phyloP scores from a whole-genome alignment of 1,140 invertebrate species.

The Nephila pilipes region DNA sequence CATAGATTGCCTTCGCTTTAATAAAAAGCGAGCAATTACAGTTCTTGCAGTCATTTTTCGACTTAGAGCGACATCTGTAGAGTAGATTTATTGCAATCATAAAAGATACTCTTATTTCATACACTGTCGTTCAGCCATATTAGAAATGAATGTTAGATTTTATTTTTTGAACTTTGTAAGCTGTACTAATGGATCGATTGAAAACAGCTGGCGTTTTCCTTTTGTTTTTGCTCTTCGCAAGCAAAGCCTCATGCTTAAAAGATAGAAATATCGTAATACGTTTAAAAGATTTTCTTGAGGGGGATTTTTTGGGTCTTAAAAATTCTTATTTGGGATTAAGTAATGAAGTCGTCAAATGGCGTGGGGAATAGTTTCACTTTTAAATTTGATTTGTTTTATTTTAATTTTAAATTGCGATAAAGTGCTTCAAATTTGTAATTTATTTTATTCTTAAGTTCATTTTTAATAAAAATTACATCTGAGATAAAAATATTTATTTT shows the following conservation, averaged over 20 bases:
- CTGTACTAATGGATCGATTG: constrained; percentile 53
- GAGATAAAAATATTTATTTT: too few relatives aligned
- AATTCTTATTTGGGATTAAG: not conserved
- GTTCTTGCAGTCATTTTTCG: not conserved
- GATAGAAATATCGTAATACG: not conserved
- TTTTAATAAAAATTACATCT: too few relatives aligned
- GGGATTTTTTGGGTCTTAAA: not conserved
- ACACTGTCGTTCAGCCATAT: constrained; percentile 28
- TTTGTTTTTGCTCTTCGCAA: not conserved
- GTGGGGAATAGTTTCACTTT: too few relatives aligned
- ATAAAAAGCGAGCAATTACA: constrained; percentile 41
- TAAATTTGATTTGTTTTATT: too few relatives aligned
- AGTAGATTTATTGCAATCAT: constrained; percentile 60
- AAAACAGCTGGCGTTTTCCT: constrained; percentile 25
- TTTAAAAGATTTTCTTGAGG: not conserved
- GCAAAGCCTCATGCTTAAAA: not conserved
- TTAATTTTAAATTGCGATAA: too few relatives aligned
- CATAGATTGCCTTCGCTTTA: constrained; percentile 40
- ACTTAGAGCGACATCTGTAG: constrained; percentile 54
- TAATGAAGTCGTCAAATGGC: too few relatives aligned
- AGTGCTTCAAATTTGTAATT: too few relatives aligned
- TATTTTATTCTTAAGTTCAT: too few relatives aligned
- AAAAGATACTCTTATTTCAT: constrained; percentile 57
- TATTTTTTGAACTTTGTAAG: not conserved
- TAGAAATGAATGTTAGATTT: constrained; percentile 43